Conservation (phyloP, 2,797 vertebrate species). For the Artibeus jamaicensis region DNA sequence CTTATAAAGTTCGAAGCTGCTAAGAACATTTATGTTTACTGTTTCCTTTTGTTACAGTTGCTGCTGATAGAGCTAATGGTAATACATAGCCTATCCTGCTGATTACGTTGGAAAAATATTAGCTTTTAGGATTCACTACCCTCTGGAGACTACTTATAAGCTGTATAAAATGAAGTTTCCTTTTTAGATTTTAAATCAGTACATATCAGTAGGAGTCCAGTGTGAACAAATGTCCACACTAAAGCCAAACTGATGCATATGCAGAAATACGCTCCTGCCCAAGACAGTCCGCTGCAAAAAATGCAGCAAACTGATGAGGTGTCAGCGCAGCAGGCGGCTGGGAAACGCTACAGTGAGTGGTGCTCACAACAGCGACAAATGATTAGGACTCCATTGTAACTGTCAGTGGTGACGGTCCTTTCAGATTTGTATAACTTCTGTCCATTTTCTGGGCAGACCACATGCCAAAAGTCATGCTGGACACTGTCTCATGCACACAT, state of each 20-base stretch:
- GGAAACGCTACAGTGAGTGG: conserved; percentile 62
- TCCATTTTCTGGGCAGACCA: conserved; percentile 67
- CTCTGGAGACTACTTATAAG: conserved; percentile 80
- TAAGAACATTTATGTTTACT: conserved; percentile 68
- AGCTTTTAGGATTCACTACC: conserved; percentile 79
- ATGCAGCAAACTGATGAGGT: conserved; percentile 69
- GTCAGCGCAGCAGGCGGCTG: conserved; percentile 46
- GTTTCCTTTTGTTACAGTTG: conserved; percentile 76
- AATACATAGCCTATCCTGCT: conserved; percentile 80
- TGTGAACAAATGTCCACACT: conserved; percentile 72
- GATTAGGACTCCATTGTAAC: conserved; percentile 67
- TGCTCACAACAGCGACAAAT: conserved; percentile 63
- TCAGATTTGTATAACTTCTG: conserved; percentile 71
- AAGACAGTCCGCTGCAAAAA: conserved; percentile 73
- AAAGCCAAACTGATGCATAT: conserved; percentile 80
- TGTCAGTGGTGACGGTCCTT: conserved; percentile 46
- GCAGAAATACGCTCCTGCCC: conserved; percentile 74
- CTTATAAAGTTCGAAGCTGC: conserved; percentile 71
- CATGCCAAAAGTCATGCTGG: conserved; percentile 69
- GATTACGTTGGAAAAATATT: conserved; percentile 84
- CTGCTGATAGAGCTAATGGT: conserved; percentile 78
- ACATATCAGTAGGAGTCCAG: conserved; percentile 79
- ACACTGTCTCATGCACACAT: conserved; percentile 60
- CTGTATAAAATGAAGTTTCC: conserved; percentile 85
- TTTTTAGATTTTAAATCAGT: conserved; percentile 83